A percentile compares a stretch with the other conserved stretches of the same genome.
These are phyloP conservation scores for Allobates femoralis DNA, from an alignment of 2,797 vertebrate genomes.

Conservation along the genomic window DNA sequence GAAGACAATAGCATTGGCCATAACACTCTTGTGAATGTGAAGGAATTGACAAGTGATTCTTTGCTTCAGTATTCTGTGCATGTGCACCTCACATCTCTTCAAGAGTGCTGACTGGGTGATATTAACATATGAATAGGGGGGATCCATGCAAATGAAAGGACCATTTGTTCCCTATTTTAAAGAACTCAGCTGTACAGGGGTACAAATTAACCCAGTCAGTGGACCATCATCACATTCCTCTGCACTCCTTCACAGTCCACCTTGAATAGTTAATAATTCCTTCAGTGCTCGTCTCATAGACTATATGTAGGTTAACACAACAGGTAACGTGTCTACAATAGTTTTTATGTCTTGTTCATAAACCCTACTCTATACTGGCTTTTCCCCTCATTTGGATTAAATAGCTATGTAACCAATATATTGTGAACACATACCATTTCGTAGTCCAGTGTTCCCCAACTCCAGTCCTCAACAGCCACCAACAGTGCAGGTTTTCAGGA, in stretches of 20 bases:
- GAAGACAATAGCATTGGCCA: background rate
- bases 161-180: slow-evolving; percentile 32
- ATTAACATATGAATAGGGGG: slow-evolving; percentile 55
- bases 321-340: too few relatives aligned
- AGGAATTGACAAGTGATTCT: background rate
- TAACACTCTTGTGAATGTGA: slow-evolving; percentile 8
- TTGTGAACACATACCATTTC: too few relatives aligned
- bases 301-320: too few relatives aligned
- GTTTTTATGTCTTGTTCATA: too few relatives aligned
- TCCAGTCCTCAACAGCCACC: too few relatives aligned
- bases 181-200: slow-evolving; percentile 3
- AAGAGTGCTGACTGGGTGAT: slow-evolving; percentile 22
- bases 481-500: too few relatives aligned
- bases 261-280: background rate
- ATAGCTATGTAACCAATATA: too few relatives aligned
- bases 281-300: background rate
- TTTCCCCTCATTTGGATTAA: too few relatives aligned
- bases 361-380: too few relatives aligned
- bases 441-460: too few relatives aligned
- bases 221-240: slow-evolving; percentile 17
- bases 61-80: slow-evolving; percentile 46
- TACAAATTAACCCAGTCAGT: slow-evolving; percentile 16
- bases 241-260: background rate
- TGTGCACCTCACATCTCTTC: slow-evolving; percentile 22
- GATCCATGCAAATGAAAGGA: slow-evolving; percentile 19